phyloP scores from a whole-genome alignment of 2,797 vertebrate genomes.

The Alauda arvensis region DNA sequence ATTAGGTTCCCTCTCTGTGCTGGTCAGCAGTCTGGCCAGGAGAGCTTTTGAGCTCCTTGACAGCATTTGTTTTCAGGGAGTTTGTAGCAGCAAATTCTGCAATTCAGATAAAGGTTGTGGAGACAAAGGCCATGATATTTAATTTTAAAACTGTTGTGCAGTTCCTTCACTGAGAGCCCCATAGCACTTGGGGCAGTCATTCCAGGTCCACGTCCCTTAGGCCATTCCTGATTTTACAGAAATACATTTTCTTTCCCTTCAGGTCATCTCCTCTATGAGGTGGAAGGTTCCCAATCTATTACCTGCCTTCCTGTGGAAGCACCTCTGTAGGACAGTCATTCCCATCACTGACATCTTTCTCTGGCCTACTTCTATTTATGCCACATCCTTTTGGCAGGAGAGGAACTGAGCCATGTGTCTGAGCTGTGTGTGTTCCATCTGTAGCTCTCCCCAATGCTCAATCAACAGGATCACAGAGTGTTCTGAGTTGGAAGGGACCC shows the following conservation, averaged over 20 bases:
- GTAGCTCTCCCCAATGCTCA: not conserved
- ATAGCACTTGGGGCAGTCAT: not conserved
- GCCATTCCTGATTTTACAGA: not conserved
- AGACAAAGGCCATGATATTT: not conserved
- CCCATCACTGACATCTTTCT: not conserved
- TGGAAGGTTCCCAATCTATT: not conserved
- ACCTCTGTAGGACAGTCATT: not conserved
- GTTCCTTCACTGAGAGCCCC: not conserved
- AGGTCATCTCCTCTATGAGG: not conserved
- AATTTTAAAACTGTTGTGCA: not conserved
- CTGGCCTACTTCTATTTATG: not conserved
- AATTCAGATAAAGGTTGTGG: not conserved
- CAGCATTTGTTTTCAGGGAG: not conserved
- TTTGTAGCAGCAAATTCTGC: not conserved
- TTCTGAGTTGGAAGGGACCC: not conserved
- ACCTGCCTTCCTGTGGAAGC: not conserved
- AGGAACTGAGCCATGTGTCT: not conserved
- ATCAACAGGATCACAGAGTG: not conserved
- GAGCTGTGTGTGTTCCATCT: not conserved
- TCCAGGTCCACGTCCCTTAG: accelerated
- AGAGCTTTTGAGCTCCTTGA: not conserved
- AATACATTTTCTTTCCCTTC: not conserved
- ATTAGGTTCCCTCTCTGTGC: not conserved
- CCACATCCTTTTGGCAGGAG: not conserved
- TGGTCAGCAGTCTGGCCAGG: not conserved